phyloP scores from a whole-genome alignment of 2,113 vertebrate species.

The Oceanodroma tethys region DNA sequence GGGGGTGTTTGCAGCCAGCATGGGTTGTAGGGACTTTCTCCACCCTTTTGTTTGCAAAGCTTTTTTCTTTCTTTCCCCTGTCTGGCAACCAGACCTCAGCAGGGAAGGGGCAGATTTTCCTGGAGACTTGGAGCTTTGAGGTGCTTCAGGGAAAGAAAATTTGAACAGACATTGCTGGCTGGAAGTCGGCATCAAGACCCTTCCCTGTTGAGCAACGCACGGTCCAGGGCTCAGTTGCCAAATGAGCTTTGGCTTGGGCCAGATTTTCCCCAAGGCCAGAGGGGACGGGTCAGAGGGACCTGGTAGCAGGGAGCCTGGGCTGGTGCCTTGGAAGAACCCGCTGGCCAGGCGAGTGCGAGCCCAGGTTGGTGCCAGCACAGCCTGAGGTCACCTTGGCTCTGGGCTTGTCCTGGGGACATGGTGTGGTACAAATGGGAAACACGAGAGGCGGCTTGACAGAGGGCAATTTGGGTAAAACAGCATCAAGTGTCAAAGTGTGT shows the following conservation, averaged over 20 bases:
- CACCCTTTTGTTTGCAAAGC: background rate
- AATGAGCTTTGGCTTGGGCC: background rate
- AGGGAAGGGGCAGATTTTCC: background rate
- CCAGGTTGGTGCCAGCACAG: background rate
- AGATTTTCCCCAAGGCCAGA: background rate
- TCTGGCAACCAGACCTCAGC: background rate
- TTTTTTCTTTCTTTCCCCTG: background rate
- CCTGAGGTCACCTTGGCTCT: background rate
- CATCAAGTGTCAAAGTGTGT: background rate
- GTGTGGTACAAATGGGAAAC: background rate
- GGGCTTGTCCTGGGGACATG: background rate
- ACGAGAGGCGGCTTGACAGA: rapidly evolving
- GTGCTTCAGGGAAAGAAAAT: background rate
- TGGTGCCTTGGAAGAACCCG: background rate
- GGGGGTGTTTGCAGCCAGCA: background rate
- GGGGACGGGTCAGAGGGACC: background rate
- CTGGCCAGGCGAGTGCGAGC: rapidly evolving
- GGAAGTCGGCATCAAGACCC: background rate
- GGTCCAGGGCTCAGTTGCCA: rapidly evolving
- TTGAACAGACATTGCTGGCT: background rate
- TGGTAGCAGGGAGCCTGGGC: background rate
- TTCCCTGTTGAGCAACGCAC: background rate
- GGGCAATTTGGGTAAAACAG: background rate
- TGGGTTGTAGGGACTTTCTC: background rate
- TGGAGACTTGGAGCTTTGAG: background rate